phyloP scores from a whole-genome alignment of 2,113 vertebrate genomes.

The Psittacus erithacus region DNA sequence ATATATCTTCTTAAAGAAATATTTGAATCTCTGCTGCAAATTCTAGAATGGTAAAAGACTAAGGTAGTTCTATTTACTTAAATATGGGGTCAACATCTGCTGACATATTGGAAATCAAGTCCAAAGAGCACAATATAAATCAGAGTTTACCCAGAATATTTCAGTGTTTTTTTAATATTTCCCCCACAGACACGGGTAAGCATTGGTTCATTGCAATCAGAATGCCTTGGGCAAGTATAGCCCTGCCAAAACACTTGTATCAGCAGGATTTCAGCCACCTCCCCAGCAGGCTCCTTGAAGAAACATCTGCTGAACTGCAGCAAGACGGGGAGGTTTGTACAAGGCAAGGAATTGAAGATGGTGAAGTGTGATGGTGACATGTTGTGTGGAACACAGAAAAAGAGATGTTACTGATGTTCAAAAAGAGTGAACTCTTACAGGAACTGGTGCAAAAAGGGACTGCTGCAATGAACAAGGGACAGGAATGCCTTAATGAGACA shows the following conservation, averaged over 20 bases:
- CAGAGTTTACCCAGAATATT: neutral
- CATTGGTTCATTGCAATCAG: neutral
- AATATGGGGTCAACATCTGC: neutral
- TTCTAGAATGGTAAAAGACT: neutral
- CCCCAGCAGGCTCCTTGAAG: neutral
- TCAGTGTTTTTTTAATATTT: neutral
- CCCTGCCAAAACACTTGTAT: neutral
- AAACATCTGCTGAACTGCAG: neutral
- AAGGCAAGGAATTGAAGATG: neutral
- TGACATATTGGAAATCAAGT: neutral
- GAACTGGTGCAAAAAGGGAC: neutral
- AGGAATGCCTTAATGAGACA: neutral
- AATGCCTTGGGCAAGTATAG: neutral
- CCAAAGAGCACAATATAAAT: neutral
- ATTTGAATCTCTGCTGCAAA: neutral
- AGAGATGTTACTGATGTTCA: neutral
- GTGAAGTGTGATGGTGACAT: neutral
- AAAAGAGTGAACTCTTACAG: neutral
- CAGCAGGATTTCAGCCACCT: neutral
- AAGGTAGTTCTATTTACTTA: neutral
- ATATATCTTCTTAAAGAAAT: neutral
- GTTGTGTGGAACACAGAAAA: neutral
- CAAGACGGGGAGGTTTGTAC: neutral
- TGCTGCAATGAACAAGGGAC: rapidly evolving
- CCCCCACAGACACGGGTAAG: rapidly evolving